These are phyloP conservation scores for Lagodon rhomboides DNA, from an alignment of 2,797 vertebrate genomes.

Conservation along the genomic window DNA sequence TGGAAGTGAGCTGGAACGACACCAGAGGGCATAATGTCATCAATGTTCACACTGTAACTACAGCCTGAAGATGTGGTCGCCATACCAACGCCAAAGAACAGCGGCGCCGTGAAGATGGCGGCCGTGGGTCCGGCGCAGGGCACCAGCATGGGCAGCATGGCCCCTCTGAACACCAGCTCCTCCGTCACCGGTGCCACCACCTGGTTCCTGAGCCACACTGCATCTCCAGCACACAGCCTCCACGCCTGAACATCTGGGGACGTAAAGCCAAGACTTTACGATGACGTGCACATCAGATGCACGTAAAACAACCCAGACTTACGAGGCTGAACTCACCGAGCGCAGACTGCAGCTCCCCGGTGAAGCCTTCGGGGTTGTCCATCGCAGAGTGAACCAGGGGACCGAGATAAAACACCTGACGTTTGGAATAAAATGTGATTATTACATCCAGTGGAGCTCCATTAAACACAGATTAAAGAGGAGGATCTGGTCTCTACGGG, in stretches of 20 bases:
- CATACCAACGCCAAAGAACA: constrained; percentile 89
- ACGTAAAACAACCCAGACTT: constrained; percentile 11
- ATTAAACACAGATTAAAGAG: constrained; percentile 18
- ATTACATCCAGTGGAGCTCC: constrained; percentile 14
- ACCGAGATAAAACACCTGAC: constrained; percentile 64
- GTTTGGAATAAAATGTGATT: constrained; percentile 32
- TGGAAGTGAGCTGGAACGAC: constrained; percentile 85
- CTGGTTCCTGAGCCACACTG: constrained; percentile 90
- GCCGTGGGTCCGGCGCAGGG: constrained; percentile 85
- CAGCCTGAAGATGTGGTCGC: not conserved
- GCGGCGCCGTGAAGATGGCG: constrained; percentile 84
- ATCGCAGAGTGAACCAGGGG: constrained; percentile 49
- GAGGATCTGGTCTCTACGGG: not conserved
- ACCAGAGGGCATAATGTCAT: not conserved
- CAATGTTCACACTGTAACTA: too few species aligned
- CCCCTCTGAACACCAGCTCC: constrained; percentile 89
- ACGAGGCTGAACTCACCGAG: constrained; percentile 78
- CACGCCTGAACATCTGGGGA: constrained; percentile 84
- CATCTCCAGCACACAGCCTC: constrained; percentile 82
- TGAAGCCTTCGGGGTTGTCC: constrained; percentile 80
- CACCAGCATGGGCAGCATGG: constrained; percentile 89
- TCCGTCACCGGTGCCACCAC: constrained; percentile 89
- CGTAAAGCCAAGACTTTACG: constrained; percentile 26
- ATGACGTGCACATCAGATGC: constrained; percentile 52
- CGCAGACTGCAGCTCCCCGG: constrained; percentile 78